Evolutionary conservation across 2,797 vertebrate genomes (phyloP).

Genomic region (Lagorchestes hirsutus): DNA sequence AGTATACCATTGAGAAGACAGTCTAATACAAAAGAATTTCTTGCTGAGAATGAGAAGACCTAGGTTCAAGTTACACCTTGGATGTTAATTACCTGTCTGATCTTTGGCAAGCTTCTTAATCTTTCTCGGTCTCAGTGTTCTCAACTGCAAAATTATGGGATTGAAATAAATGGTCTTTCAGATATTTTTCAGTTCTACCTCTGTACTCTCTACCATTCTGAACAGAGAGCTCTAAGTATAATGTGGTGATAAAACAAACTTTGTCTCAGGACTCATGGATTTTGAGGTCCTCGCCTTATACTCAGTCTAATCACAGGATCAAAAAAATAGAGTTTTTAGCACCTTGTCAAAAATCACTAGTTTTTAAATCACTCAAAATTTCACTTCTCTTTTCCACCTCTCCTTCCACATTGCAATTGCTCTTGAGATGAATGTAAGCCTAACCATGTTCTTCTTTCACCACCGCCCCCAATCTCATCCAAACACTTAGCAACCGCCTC

Average conservation of each 20-base stretch:
- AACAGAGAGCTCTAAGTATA: not conserved
- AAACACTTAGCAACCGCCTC: not conserved
- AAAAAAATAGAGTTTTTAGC: not conserved
- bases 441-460: not conserved
- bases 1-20: not conserved
- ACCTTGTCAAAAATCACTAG: not conserved
- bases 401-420: not conserved
- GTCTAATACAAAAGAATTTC: not conserved
- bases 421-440: not conserved
- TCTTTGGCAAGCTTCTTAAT: not conserved
- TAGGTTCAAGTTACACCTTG: not conserved
- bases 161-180: not conserved
- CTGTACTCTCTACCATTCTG: not conserved
- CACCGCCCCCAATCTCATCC: not conserved
- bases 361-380: not conserved
- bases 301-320: not conserved
- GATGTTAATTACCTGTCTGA: not conserved
- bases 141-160: not conserved
- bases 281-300: not conserved
- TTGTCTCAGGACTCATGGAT: not conserved
- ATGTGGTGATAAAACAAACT: not conserved
- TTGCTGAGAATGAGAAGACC: not conserved
- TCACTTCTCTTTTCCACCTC: not conserved
- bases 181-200: not conserved
- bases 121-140: not conserved